phyloP scores from a whole-genome alignment of 2,888 invertebrate genomes.

The Thalpophila matura region DNA sequence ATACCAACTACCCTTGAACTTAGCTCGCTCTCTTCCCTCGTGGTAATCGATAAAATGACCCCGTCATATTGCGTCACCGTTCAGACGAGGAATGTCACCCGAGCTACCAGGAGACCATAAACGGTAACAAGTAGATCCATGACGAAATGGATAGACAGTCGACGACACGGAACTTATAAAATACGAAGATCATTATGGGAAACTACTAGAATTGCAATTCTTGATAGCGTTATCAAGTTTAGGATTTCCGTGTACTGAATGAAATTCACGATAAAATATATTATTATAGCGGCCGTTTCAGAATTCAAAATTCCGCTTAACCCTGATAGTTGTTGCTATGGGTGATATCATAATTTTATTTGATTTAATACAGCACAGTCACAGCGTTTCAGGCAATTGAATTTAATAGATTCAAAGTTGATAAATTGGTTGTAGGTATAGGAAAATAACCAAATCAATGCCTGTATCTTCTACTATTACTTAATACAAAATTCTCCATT shows the following conservation, averaged over 20 bases:
- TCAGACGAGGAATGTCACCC: conserved; percentile 78
- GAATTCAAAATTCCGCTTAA: background rate
- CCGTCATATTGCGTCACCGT: conserved; percentile 64
- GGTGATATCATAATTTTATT: background rate
- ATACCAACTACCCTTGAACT: conserved; percentile 29
- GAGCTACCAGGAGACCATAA: conserved; percentile 76
- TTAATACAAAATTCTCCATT: too few relatives aligned
- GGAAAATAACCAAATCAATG: too few relatives aligned
- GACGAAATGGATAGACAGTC: conserved; percentile 40
- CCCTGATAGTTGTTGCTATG: conserved; percentile 5
- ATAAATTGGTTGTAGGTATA: too few relatives aligned
- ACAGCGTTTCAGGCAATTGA: background rate
- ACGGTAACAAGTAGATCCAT: conserved; percentile 38
- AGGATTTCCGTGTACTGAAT: background rate
- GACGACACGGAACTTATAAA: background rate
- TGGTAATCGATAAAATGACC: conserved; percentile 50
- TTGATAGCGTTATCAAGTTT: background rate
- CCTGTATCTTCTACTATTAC: too few relatives aligned
- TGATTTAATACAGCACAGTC: background rate
- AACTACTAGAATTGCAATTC: background rate
- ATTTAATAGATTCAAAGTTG: background rate
- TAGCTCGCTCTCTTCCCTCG: conserved; percentile 4
- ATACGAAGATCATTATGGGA: background rate
- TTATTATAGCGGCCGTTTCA: conserved; percentile 7
- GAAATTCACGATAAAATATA: background rate